Percentiles rank a stretch among this genome's conserved stretches.
Conservation (phyloP, 2,888 invertebrate species). For the Fabriciana adippe region DNA sequence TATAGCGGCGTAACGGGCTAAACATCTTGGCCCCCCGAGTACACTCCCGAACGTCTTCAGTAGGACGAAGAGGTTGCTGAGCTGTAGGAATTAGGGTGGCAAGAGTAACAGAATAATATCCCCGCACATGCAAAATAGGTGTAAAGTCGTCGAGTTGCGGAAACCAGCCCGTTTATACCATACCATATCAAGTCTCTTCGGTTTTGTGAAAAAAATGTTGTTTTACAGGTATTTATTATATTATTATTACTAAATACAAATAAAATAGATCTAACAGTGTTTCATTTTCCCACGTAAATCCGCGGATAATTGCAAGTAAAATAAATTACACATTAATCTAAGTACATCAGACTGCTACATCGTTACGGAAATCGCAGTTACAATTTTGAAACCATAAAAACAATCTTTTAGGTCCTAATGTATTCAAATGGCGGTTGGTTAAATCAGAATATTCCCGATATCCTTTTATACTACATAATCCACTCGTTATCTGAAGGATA, state of each 20-base stretch:
- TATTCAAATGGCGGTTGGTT: conserved; percentile 60
- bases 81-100: no score
- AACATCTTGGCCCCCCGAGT: no score
- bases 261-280: neutral
- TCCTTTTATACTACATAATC: conserved; percentile 52
- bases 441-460: conserved; percentile 54
- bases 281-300: neutral
- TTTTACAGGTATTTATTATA: no score
- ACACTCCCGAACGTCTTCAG: no score
- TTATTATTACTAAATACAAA: neutral
- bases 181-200: no score
- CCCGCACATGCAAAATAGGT: no score
- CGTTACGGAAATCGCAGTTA: conserved; percentile 32
- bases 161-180: no score
- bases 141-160: no score
- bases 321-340: conserved; percentile 8
- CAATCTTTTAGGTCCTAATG: conserved; percentile 56
- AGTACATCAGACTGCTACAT: conserved; percentile 18
- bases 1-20: no score
- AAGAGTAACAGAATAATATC: no score
- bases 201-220: no score
- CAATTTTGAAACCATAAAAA: conserved; percentile 42
- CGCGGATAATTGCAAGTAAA: neutral
- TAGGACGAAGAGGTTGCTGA: no score
- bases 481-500: conserved; percentile 56